Evolutionary conservation across 2,797 vertebrate species (phyloP).

Genomic region (Rhynchotus rufescens): DNA sequence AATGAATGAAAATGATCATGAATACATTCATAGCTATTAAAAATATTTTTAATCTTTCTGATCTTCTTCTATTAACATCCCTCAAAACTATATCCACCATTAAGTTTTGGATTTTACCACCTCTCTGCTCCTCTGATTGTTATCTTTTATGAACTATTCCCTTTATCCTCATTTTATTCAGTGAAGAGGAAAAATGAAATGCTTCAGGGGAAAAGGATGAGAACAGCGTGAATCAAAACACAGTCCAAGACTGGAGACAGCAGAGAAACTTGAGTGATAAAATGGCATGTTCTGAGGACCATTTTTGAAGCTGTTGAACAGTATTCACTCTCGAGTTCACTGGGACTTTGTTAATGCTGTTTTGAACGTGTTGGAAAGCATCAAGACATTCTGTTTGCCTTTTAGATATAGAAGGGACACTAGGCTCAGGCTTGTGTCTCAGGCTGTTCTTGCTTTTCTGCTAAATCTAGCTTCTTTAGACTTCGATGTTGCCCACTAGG

Average conservation of each 20-base stretch:
- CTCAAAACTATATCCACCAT: background rate
- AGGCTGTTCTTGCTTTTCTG: background rate
- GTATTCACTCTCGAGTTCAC: background rate
- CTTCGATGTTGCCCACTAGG: background rate
- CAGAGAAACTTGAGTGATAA: background rate
- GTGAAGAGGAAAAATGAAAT: background rate
- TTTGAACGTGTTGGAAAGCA: background rate
- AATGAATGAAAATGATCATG: background rate
- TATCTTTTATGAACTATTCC: background rate
- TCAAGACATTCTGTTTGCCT: background rate
- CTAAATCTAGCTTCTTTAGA: background rate
- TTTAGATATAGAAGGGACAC: background rate
- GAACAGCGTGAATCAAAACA: background rate
- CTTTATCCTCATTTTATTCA: fast-evolving
- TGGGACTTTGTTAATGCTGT: background rate
- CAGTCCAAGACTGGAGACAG: background rate
- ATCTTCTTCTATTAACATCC: background rate
- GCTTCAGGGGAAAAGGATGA: background rate
- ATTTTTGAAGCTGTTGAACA: background rate
- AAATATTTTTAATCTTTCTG: background rate
- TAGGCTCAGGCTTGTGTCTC: background rate
- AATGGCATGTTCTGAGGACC: background rate
- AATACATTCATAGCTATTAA: background rate
- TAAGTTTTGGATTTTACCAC: background rate
- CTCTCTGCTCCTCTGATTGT: background rate